Base-by-base conservation (phyloP, 2,888 invertebrate species). In the Eulithis testata region DNA sequence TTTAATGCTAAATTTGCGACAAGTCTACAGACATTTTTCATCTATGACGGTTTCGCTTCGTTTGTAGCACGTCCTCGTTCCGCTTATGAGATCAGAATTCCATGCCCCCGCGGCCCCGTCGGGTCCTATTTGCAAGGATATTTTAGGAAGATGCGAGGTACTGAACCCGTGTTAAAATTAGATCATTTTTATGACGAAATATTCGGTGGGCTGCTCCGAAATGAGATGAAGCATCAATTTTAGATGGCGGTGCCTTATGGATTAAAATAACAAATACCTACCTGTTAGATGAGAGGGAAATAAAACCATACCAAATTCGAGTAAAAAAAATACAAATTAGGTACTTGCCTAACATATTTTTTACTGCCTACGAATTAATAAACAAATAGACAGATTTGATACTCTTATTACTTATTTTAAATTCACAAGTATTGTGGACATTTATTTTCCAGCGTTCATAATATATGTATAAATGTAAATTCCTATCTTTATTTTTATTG, bases 81-180 rank as follows among this genome's bases (percentile, higher is more conserved):
- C 12, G 43, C n/a, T 59, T 14, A 57, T 11, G n/a, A 43, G 27
- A 51, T 40, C 50, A 53, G 11, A 12, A 11, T 50, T 43, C 43
- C 57, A 49, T 58, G 36, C 40, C 40, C 40, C 40, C 40, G 40
- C 40, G 40, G 4, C 56, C 11, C 37, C 11, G 21, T 8, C 36
- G 43, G 56, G 14, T n/a, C 40, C 69, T 64, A 69, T 70, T 67
- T 58, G 56, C 59, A 65, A 64, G 21, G 49, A 21, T 49, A 49
- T 49, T 49, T 21, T 8, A 40, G 40, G 49, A 11, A 49, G 49
- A n/a, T 21, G 49, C 21, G 21, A 49, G 49, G 49, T 14, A 21
- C 5, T 49, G 21, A 49, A 21, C 21, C 21, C 49, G 49, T 54
- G 21, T 44, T 53, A 47, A 64, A 64, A 69, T 64, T 61, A 57